These are phyloP conservation scores for Zaprionus nigranus DNA, from an alignment of 1,140 invertebrate species.

Conservation along the genomic window DNA sequence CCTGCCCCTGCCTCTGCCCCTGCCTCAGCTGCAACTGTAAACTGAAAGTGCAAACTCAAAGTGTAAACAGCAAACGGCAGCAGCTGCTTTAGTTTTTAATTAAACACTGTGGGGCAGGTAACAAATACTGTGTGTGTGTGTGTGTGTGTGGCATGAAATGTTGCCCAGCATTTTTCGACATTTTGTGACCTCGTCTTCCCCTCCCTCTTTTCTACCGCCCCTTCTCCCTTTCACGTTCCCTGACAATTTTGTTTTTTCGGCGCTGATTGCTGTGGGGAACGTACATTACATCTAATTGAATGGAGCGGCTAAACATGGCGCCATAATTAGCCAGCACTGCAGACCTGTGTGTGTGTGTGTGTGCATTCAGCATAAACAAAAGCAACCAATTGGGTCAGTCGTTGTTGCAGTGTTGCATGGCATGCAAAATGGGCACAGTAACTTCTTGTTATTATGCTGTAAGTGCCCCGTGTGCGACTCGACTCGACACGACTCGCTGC, in stretches of 20 bases:
- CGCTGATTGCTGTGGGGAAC: slow-evolving; percentile 41
- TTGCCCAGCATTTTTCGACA: slow-evolving; percentile 17
- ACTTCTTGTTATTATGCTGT: slow-evolving; percentile 78
- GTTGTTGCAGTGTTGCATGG: slow-evolving; percentile 62
- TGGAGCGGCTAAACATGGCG: slow-evolving; percentile 50
- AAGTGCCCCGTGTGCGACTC: slow-evolving; percentile 46
- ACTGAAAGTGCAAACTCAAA: slow-evolving; percentile 15
- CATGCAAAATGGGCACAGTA: slow-evolving; percentile 56
- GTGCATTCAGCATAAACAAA: slow-evolving; percentile 34
- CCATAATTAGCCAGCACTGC: slow-evolving; percentile 44
- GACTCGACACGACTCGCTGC: slow-evolving; percentile 16
- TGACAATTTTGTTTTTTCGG: slow-evolving; percentile 35
- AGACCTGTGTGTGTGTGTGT: not conserved
- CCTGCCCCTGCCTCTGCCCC: not conserved
- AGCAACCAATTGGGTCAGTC: slow-evolving; percentile 37
- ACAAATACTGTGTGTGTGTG: slow-evolving; percentile 50
- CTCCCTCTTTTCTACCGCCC: too few species aligned
- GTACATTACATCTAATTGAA: slow-evolving; percentile 75
- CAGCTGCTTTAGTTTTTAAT: slow-evolving; percentile 77
- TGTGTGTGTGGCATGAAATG: slow-evolving; percentile 48
- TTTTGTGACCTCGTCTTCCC: not conserved
- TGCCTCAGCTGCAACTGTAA: slow-evolving; percentile 21
- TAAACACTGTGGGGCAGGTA: slow-evolving; percentile 56
- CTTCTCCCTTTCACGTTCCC: not conserved
- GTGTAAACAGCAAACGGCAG: slow-evolving; percentile 39